Evolutionary conservation across 37 sponge, comb jelly and placozoan species (phyloP).

Genomic region (Ianthella basta): DNA sequence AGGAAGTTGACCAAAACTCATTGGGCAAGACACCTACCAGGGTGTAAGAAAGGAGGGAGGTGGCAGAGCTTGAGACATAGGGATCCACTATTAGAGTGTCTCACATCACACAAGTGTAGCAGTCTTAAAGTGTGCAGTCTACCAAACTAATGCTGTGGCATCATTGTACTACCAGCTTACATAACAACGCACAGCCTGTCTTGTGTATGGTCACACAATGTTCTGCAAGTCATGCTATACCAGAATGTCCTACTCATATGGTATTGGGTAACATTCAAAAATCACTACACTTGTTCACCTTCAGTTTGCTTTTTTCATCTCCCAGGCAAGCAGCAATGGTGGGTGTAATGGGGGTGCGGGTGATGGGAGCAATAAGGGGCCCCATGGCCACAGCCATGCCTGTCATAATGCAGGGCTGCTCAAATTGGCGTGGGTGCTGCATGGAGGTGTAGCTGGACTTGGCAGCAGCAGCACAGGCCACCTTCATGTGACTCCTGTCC

Average conservation of each 20-base stretch:
- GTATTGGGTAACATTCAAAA: too few relatives aligned
- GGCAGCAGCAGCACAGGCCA: constrained; percentile 37
- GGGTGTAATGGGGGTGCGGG: constrained; percentile 23
- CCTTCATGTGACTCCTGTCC: constrained; percentile 36
- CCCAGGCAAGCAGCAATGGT: constrained; percentile 64
- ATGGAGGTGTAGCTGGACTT: constrained; percentile 49
- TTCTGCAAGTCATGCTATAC: too few relatives aligned
- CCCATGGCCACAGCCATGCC: constrained; percentile 57
- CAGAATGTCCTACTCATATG: too few relatives aligned
- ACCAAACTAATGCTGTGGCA: too few relatives aligned
- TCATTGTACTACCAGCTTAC: too few relatives aligned
- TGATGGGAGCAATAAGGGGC: constrained; percentile 25
- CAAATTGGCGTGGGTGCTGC: constrained; percentile 40
- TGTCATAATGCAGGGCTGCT: constrained; percentile 32
- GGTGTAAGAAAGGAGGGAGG: too few relatives aligned
- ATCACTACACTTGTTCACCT: not conserved
- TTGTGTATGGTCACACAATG: too few relatives aligned
- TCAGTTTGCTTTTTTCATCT: constrained; percentile 51
- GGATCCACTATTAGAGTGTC: too few relatives aligned
- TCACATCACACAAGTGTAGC: too few relatives aligned
- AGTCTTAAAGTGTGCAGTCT: too few relatives aligned
- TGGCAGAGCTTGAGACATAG: too few relatives aligned
- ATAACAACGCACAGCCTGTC: too few relatives aligned
- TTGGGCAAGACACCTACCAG: constrained; percentile 49
- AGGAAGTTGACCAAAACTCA: constrained; percentile 37